These are phyloP conservation scores for Oophaga sylvatica DNA, from an alignment of 2,797 vertebrate species.

Conservation along the genomic window DNA sequence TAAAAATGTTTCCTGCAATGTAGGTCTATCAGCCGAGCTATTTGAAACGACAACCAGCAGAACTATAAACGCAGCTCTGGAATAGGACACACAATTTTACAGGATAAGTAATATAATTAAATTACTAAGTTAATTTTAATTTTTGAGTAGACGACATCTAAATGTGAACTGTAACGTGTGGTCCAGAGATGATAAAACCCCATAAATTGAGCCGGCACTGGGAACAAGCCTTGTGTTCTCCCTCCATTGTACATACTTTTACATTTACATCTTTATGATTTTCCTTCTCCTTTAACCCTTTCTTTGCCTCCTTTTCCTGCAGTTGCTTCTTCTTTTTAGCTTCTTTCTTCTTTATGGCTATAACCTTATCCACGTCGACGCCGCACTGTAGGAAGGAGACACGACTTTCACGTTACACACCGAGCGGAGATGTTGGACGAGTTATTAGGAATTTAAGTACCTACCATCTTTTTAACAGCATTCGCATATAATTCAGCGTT, in stretches of 20 bases:
- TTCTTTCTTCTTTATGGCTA: constrained; percentile 86
- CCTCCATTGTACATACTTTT: constrained; percentile 13
- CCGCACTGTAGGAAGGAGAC: constrained; percentile 74
- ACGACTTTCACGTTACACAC: not conserved
- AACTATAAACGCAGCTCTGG: too few species aligned
- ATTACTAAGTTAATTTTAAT: too few species aligned
- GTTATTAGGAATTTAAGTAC: not conserved
- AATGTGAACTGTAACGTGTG: not conserved
- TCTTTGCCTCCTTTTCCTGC: constrained; percentile 77
- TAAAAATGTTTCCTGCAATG: too few species aligned
- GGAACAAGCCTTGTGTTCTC: too few species aligned
- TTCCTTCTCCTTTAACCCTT: constrained; percentile 25
- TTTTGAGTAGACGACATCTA: too few species aligned
- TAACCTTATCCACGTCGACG: constrained; percentile 80
- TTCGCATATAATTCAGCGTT: constrained; percentile 91
- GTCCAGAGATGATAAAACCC: not conserved
- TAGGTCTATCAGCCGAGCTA: too few species aligned
- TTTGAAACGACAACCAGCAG: too few species aligned
- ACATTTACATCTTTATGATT: constrained; percentile 69
- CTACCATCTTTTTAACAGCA: constrained; percentile 85
- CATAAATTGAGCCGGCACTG: not conserved
- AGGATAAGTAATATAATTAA: too few species aligned
- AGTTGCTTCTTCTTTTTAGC: constrained; percentile 80
- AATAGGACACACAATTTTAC: too few species aligned
- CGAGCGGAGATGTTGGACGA: not conserved